A percentile compares a stretch with the other conserved stretches of the same genome.
Evolutionary conservation across 2,888 invertebrate genomes (phyloP).

Genomic region (Sinopyrophorus schimmeli): DNA sequence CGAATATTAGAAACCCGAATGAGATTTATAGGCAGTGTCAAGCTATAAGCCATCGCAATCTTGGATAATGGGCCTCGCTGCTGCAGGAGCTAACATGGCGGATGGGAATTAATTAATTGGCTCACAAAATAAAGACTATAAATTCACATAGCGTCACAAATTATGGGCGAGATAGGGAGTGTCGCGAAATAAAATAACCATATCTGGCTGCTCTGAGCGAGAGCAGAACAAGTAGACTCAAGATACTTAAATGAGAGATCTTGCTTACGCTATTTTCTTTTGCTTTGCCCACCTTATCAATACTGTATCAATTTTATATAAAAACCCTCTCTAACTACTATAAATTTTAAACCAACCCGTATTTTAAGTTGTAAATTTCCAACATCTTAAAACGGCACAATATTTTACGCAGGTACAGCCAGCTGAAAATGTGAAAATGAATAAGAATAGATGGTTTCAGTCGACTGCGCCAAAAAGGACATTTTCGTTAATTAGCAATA

Average conservation of each 20-base stretch:
- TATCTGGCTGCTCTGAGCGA: slow-evolving; percentile 48
- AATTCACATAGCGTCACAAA: slow-evolving; percentile 58
- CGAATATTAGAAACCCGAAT: slow-evolving; percentile 54
- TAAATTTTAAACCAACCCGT: no score
- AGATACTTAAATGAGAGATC: slow-evolving; percentile 30
- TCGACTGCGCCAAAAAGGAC: no score
- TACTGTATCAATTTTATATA: no score
- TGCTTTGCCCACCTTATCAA: slow-evolving; percentile 11
- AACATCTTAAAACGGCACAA: no score
- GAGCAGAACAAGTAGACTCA: slow-evolving; percentile 28
- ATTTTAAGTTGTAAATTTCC: no score
- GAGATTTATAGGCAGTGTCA: slow-evolving; percentile 55
- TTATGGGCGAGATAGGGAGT: slow-evolving; percentile 57
- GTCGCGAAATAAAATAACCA: slow-evolving; percentile 57
- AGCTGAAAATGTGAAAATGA: no score
- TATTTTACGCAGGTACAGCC: no score
- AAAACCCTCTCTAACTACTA: no score
- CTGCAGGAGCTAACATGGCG: slow-evolving; percentile 50
- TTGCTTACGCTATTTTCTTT: slow-evolving; percentile 21
- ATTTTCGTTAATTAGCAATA: no score
- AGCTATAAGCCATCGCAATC: slow-evolving; percentile 56
- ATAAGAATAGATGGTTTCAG: no score
- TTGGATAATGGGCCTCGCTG: slow-evolving; percentile 54
- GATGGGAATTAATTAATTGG: slow-evolving; percentile 58
- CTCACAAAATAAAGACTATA: slow-evolving; percentile 58